phyloP scores from a whole-genome alignment of 2,797 vertebrate species.

The Agapornis canus region DNA sequence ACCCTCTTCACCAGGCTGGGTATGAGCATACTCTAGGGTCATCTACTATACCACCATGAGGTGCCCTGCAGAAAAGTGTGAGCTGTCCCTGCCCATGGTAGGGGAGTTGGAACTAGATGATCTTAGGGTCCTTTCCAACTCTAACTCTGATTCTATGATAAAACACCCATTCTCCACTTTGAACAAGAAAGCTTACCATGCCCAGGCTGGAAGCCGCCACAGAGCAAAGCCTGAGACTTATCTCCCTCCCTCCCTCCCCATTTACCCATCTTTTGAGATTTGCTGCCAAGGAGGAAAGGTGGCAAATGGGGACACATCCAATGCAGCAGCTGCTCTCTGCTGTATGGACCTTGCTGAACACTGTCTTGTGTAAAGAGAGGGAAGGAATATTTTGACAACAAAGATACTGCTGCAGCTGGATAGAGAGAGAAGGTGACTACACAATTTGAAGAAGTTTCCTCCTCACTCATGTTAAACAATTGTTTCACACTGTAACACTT shows the following conservation, averaged over 20 bases:
- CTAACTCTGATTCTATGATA: too few species aligned
- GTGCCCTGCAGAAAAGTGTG: not conserved
- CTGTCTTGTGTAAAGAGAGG: not conserved
- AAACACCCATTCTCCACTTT: not conserved
- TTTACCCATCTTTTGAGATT: not conserved
- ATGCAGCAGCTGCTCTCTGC: not conserved
- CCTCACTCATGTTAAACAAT: not conserved
- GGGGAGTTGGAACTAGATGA: too few species aligned
- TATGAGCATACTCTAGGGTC: not conserved
- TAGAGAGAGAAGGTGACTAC: not conserved
- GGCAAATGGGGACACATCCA: not conserved
- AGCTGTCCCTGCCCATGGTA: too few species aligned
- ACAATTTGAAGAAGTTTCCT: not conserved
- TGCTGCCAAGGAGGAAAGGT: not conserved
- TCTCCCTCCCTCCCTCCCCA: not conserved
- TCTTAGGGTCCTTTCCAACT: too few species aligned
- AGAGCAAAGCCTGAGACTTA: not conserved
- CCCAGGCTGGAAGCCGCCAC: fast-evolving
- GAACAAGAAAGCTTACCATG: not conserved
- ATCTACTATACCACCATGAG: not conserved
- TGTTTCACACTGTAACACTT: not conserved
- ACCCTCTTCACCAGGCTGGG: fast-evolving
- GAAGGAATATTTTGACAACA: slow-evolving; percentile 19
- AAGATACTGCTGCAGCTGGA: not conserved
- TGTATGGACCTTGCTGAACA: not conserved